phyloP scores from a whole-genome alignment of 1,140 invertebrate species.

The Microplitis mediator region DNA sequence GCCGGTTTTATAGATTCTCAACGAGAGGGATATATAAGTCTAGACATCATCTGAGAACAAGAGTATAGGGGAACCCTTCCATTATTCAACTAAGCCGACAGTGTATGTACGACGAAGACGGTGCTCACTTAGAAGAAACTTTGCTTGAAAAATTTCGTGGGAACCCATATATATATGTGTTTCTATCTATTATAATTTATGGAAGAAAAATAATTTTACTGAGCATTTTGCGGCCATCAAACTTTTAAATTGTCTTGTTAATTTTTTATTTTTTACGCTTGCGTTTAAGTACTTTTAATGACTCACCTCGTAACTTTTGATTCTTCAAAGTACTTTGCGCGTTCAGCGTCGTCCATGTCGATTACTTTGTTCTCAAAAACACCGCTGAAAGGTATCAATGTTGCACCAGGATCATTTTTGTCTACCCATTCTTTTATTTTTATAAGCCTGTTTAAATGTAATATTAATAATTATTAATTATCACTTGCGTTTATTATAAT shows the following conservation, averaged over 20 bases:
- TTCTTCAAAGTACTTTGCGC: slow-evolving; percentile 79
- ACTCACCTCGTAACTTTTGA: slow-evolving; percentile 76
- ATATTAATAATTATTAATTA: not conserved
- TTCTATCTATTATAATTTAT: not conserved
- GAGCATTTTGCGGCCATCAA: slow-evolving; percentile 8
- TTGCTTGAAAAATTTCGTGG: slow-evolving; percentile 45
- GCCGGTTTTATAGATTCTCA: slow-evolving; percentile 36
- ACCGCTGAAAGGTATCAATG: slow-evolving; percentile 95
- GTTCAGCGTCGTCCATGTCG: slow-evolving; percentile 85
- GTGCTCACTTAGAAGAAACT: too few species aligned
- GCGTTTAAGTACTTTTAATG: slow-evolving; percentile 2
- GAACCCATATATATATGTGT: slow-evolving; percentile 35
- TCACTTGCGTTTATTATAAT: too few species aligned
- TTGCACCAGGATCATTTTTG: slow-evolving; percentile 91
- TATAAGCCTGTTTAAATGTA: slow-evolving; percentile 73
- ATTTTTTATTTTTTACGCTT: not conserved
- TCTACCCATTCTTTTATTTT: slow-evolving; percentile 99
- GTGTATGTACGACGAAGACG: slow-evolving; percentile 19
- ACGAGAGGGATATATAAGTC: slow-evolving; percentile 32
- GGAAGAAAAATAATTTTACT: not conserved
- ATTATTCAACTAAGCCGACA: slow-evolving; percentile 35
- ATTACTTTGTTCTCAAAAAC: slow-evolving; percentile 85
- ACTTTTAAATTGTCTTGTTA: not conserved
- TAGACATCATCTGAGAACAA: slow-evolving; percentile 33
- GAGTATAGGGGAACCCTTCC: slow-evolving; percentile 31